Evolutionary conservation across 2,797 vertebrate species (phyloP).

Genomic region (Sebastes steindachneri): DNA sequence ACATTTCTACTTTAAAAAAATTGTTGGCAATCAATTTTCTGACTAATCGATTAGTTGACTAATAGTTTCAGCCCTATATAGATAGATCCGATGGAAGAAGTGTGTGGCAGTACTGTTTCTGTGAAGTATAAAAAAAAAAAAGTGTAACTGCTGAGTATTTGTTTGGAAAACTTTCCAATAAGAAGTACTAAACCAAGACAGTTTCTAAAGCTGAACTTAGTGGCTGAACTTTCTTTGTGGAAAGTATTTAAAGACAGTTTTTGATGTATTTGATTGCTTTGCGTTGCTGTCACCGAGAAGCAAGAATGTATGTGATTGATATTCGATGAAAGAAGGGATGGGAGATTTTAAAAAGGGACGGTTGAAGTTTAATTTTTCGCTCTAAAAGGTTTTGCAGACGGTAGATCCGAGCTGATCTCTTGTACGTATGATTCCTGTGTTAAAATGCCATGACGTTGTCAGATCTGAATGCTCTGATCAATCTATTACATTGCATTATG

Average conservation of each 20-base stretch:
- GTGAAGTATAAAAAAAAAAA: conserved; percentile 27
- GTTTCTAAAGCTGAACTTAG: conserved; percentile 23
- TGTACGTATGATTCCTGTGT: conserved; percentile 71
- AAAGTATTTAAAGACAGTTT: conserved; percentile 40
- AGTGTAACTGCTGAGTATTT: conserved; percentile 14
- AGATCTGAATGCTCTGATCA: conserved; percentile 74
- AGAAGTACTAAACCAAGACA: neutral
- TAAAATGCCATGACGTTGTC: conserved; percentile 59
- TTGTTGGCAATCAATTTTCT: neutral
- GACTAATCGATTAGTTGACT: neutral
- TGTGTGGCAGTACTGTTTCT: conserved; percentile 47
- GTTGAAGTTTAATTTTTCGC: conserved; percentile 19
- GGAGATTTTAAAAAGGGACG: conserved; percentile 31
- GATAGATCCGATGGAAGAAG: conserved; percentile 3
- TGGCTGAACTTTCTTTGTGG: conserved; percentile 9
- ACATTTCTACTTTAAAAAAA: neutral
- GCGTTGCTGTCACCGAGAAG: conserved; percentile 46
- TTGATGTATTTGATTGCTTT: conserved; percentile 28
- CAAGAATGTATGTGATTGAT: conserved; percentile 60
- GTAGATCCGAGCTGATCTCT: conserved; percentile 30
- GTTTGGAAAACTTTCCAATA: neutral
- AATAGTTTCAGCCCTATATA: neutral
- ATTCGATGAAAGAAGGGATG: conserved; percentile 27
- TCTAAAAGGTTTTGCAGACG: conserved; percentile 15
- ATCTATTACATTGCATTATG: conserved; percentile 72